Percentiles rank a stretch among this genome's conserved stretches.
These are phyloP conservation scores for Dusona sp. DNA, from an alignment of 2,888 invertebrate species.

Conservation along the genomic window DNA sequence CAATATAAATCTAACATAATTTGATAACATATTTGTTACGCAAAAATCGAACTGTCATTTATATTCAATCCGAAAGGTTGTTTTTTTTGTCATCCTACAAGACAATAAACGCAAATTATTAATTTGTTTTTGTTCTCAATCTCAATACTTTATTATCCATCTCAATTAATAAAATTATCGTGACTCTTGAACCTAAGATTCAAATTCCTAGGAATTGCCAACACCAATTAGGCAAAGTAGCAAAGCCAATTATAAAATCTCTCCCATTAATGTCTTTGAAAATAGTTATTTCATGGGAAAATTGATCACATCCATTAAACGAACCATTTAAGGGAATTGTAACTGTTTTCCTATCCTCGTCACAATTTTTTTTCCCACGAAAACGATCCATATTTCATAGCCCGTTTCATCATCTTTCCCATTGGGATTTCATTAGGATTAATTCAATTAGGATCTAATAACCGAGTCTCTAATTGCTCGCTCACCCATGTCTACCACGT, in stretches of 20 bases:
- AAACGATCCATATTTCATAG: neutral
- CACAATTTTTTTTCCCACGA: neutral
- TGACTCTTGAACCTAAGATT: neutral
- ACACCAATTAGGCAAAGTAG: neutral
- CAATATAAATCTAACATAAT: too few species aligned
- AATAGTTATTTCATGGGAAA: neutral
- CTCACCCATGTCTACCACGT: neutral
- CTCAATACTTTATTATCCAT: neutral
- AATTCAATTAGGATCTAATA: slow-evolving; percentile 34
- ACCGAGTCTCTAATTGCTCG: slow-evolving; percentile 14
- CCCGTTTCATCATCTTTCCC: neutral
- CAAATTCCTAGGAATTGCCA: neutral
- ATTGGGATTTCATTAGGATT: slow-evolving; percentile 17
- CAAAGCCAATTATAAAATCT: neutral
- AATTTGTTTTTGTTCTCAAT: neutral
- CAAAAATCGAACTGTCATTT: neutral
- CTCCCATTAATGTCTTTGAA: neutral
- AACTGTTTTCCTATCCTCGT: neutral
- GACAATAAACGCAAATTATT: too few species aligned
- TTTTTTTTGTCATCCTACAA: too few species aligned
- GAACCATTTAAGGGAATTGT: neutral
- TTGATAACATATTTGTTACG: too few species aligned
- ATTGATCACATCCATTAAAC: neutral
- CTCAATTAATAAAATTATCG: neutral
- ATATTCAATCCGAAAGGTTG: neutral